A percentile compares a stretch with the other conserved stretches of the same genome.
Evolutionary conservation across 2,113 vertebrate species (phyloP).

Genomic region (Hemiprocne comata): DNA sequence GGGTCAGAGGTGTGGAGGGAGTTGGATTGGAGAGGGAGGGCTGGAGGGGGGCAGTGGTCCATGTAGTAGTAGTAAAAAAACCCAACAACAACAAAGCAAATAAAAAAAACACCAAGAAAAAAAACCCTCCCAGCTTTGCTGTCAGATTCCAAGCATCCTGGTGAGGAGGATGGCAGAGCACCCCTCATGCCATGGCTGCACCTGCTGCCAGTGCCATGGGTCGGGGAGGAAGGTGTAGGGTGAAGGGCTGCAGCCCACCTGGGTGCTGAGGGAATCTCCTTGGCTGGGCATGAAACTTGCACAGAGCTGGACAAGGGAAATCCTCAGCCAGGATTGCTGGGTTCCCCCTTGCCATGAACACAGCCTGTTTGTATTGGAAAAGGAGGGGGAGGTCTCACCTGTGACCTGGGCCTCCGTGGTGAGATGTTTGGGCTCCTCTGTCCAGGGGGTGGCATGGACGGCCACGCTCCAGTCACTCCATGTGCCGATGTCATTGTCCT

Average conservation of each 20-base stretch:
- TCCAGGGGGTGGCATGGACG: slow-evolving; percentile 94
- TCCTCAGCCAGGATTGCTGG: background rate
- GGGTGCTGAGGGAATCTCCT: accelerated
- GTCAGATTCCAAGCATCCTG: background rate
- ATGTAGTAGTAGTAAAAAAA: background rate
- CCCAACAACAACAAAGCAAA: background rate
- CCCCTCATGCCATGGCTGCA: background rate
- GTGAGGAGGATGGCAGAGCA: background rate
- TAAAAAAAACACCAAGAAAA: no score
- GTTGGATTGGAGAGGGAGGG: background rate
- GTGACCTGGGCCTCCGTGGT: slow-evolving; percentile 82
- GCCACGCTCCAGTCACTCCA: slow-evolving; percentile 99
- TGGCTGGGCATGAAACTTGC: background rate
- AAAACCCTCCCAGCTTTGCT: background rate
- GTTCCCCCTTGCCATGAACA: accelerated
- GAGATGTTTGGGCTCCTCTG: slow-evolving; percentile 86
- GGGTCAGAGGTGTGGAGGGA: background rate
- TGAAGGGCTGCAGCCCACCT: background rate
- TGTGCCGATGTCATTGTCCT: slow-evolving; percentile 95
- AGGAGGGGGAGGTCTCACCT: background rate
- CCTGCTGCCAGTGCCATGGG: no score
- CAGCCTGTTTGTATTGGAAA: background rate
- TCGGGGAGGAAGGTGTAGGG: background rate
- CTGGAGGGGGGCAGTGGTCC: background rate
- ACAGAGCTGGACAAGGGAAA: accelerated